phyloP scores from a whole-genome alignment of 2,113 vertebrate genomes.

The Kryptolebias marmoratus region DNA sequence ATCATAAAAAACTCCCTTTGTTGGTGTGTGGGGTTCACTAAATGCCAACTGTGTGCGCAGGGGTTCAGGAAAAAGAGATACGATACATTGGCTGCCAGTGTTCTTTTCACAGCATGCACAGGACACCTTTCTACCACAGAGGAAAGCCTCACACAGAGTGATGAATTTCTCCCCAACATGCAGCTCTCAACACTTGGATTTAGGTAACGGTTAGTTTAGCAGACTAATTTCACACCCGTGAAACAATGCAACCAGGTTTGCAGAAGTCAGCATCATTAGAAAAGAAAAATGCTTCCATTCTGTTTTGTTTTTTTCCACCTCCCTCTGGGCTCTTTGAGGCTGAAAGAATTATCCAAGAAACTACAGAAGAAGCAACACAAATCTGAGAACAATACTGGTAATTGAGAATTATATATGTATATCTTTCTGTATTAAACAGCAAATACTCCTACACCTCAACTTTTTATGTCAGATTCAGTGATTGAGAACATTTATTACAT shows the following conservation, averaged over 20 bases:
- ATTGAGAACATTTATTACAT: no score
- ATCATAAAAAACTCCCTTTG: constrained; percentile 43
- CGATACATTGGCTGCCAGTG: constrained; percentile 51
- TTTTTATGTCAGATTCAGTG: no score
- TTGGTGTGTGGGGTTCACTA: constrained; percentile 52
- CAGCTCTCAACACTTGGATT: constrained; percentile 36
- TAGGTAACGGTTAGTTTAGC: constrained; percentile 30
- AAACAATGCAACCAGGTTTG: constrained; percentile 30
- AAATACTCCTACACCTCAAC: no score
- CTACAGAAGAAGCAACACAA: not conserved
- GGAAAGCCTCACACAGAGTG: constrained; percentile 47
- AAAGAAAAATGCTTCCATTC: not conserved
- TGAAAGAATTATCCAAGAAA: not conserved
- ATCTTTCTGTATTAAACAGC: not conserved
- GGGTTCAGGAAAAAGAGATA: constrained; percentile 59
- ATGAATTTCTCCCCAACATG: constrained; percentile 24
- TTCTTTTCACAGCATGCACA: constrained; percentile 55
- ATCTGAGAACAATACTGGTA: constrained; percentile 30
- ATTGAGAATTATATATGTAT: not conserved
- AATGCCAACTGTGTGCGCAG: constrained; percentile 69
- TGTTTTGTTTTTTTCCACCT: not conserved
- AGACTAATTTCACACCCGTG: constrained; percentile 35
- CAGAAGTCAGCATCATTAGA: constrained; percentile 7
- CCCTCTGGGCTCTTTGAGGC: not conserved
- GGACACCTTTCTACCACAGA: constrained; percentile 51